Evolutionary conservation across 1,140 invertebrate species (phyloP).

Genomic region (Drosophila pseudoananassae): DNA sequence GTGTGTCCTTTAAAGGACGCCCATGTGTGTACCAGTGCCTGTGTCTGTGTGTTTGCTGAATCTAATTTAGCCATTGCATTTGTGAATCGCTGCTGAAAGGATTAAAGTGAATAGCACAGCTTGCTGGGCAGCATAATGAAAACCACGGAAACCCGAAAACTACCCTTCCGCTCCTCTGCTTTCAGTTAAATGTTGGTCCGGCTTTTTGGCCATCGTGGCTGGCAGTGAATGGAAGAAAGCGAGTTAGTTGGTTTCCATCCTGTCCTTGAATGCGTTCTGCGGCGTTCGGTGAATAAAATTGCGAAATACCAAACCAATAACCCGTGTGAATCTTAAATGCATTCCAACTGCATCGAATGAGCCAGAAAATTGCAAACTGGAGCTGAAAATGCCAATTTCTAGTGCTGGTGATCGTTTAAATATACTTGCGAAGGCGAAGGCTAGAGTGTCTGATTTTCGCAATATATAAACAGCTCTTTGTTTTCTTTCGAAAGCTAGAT

Average conservation of each 20-base stretch:
- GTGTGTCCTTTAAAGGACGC: neutral
- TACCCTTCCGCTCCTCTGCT: neutral
- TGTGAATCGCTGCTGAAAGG: constrained; percentile 65
- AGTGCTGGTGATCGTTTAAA: neutral
- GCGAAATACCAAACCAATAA: constrained; percentile 3
- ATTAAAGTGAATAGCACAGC: constrained; percentile 71
- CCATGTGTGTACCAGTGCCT: neutral
- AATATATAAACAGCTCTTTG: constrained; percentile 23
- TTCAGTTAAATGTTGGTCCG: neutral
- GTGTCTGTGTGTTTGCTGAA: constrained; percentile 38
- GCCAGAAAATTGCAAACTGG: constrained; percentile 2
- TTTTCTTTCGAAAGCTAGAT: constrained; percentile 45
- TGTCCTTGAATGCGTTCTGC: neutral
- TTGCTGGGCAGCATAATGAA: constrained; percentile 52
- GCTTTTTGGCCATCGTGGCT: neutral
- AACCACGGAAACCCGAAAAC: constrained; percentile 32
- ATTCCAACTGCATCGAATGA: neutral
- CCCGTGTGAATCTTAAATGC: constrained; percentile 1
- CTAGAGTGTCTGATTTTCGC: constrained; percentile 7
- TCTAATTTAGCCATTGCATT: constrained; percentile 76
- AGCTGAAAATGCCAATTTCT: neutral
- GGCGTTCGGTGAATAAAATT: neutral
- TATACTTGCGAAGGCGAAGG: constrained; percentile 9
- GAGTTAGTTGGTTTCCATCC: constrained; percentile 1
- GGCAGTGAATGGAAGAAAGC: neutral